Conservation (phyloP, 2,888 invertebrate species). For the Ischnus inquisitorius region DNA sequence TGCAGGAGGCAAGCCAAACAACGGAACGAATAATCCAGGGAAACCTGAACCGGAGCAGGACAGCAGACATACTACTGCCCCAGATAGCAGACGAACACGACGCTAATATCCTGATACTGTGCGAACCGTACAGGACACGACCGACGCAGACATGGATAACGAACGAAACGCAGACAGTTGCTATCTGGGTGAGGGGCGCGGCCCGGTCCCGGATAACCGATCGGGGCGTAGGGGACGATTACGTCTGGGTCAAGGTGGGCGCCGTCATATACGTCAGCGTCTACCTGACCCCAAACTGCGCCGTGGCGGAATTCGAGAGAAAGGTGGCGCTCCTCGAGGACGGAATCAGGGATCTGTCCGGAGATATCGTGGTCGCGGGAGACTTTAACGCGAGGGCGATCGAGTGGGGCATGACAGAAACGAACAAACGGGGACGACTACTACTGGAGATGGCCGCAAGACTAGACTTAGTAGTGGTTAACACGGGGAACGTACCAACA, state of each 20-base stretch:
- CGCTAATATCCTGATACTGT: constrained; percentile 36
- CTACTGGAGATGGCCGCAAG: constrained; percentile 72
- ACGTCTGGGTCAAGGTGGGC: constrained; percentile 50
- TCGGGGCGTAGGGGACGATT: constrained; percentile 38
- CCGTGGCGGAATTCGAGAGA: constrained; percentile 39
- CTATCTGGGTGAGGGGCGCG: constrained; percentile 53
- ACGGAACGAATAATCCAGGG: constrained; percentile 57
- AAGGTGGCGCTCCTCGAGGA: constrained; percentile 50
- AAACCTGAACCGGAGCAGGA: constrained; percentile 36
- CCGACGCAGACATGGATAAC: constrained; percentile 34
- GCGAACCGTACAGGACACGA: constrained; percentile 53
- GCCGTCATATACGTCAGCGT: constrained; percentile 51
- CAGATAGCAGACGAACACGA: constrained; percentile 35
- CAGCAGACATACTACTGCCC: constrained; percentile 33
- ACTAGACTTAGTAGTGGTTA: constrained; percentile 55
- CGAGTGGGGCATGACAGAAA: constrained; percentile 72
- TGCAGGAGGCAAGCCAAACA: constrained; percentile 57
- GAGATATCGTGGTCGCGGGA: constrained; percentile 53
- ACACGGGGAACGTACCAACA: constrained; percentile 51
- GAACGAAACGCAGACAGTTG: constrained; percentile 48
- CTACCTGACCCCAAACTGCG: constrained; percentile 57
- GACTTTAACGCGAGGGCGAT: constrained; percentile 63
- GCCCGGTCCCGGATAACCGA: constrained; percentile 23
- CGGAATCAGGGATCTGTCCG: constrained; percentile 42
- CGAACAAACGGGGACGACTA: constrained; percentile 70